Conservation (phyloP, 2,888 invertebrate species). For the Callyntrura guangdongensis region DNA sequence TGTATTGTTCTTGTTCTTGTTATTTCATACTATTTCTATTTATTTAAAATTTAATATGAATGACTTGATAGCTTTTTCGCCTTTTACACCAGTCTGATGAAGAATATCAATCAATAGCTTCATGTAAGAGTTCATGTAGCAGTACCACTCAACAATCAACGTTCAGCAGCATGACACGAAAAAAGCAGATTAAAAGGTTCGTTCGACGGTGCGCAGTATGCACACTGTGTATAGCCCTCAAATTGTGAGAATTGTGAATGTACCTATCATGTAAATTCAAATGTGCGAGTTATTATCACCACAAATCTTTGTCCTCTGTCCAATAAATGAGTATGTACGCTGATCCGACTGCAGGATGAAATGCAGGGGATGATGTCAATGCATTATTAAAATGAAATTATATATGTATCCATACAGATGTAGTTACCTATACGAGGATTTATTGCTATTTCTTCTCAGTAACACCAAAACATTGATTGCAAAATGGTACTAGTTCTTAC, state of each 20-base stretch:
- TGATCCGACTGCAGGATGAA: background rate
- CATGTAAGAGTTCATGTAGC: background rate
- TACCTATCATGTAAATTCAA: slow-evolving; percentile 41
- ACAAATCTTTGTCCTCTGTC: slow-evolving; percentile 17
- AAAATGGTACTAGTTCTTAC: slow-evolving; percentile 2
- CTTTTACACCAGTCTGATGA: slow-evolving; percentile 31
- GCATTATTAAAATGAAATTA: slow-evolving; percentile 20
- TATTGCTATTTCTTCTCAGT: background rate
- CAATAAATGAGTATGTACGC: slow-evolving; percentile 17
- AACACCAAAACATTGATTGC: slow-evolving; percentile 45
- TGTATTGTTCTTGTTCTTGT: slow-evolving; percentile 13
- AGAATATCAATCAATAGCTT: slow-evolving; percentile 24
- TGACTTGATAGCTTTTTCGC: slow-evolving; percentile 16
- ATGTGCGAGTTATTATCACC: slow-evolving; percentile 41
- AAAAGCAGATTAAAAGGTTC: slow-evolving; percentile 38
- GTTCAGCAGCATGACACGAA: background rate
- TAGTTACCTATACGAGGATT: background rate
- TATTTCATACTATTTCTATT: slow-evolving; percentile 35
- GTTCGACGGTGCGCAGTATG: background rate
- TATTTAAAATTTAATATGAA: background rate
- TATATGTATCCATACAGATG: background rate
- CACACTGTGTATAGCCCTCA: background rate
- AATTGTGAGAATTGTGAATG: slow-evolving; percentile 7
- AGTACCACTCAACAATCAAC: background rate
- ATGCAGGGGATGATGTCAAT: slow-evolving; percentile 25